These are phyloP conservation scores for Petrolisthes cinctipes DNA, from an alignment of 2,888 invertebrate genomes.

Conservation along the genomic window DNA sequence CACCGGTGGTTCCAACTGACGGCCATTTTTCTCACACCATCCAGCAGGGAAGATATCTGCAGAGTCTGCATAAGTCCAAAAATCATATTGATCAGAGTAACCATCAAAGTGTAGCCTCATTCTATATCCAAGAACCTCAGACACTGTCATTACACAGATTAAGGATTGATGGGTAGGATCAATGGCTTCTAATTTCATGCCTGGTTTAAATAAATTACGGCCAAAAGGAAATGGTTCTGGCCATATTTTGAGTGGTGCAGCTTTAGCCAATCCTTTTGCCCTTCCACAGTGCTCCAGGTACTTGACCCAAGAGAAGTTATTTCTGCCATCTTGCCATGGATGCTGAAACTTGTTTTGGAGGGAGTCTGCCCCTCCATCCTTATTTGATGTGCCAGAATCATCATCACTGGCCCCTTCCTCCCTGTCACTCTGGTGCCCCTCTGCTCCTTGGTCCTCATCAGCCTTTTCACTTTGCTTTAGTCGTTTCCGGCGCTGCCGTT, in stretches of 20 bases:
- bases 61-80: slow-evolving; percentile 94
- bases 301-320: slow-evolving; percentile 63
- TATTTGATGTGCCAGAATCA: slow-evolving; percentile 12
- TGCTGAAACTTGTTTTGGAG: slow-evolving; percentile 42
- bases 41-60: slow-evolving; percentile 90
- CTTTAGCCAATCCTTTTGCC: slow-evolving; percentile 54
- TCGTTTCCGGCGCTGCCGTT: slow-evolving; percentile 40
- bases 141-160: slow-evolving; percentile 89
- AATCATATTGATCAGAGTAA: slow-evolving; percentile 88
- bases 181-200: slow-evolving; percentile 92
- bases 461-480: slow-evolving; percentile 51
- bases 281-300: slow-evolving; percentile 63
- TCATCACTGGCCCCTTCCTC: slow-evolving; percentile 47
- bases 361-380: slow-evolving; percentile 14
- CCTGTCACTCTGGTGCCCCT: slow-evolving; percentile 40
- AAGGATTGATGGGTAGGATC: slow-evolving; percentile 91
- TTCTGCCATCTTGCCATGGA: slow-evolving; percentile 61
- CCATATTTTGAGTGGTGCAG: slow-evolving; percentile 63
- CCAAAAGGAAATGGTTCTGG: slow-evolving; percentile 60
- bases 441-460: slow-evolving; percentile 36
- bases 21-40: slow-evolving; percentile 91
- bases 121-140: slow-evolving; percentile 78
- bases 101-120: slow-evolving; percentile 92
- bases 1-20: slow-evolving; percentile 83
- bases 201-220: slow-evolving; percentile 72